Evolutionary conservation across 2,797 vertebrate genomes (phyloP), one percentile per base, ranked within the genome.

Genomic region (Premnoplex brunnescens): DNA sequence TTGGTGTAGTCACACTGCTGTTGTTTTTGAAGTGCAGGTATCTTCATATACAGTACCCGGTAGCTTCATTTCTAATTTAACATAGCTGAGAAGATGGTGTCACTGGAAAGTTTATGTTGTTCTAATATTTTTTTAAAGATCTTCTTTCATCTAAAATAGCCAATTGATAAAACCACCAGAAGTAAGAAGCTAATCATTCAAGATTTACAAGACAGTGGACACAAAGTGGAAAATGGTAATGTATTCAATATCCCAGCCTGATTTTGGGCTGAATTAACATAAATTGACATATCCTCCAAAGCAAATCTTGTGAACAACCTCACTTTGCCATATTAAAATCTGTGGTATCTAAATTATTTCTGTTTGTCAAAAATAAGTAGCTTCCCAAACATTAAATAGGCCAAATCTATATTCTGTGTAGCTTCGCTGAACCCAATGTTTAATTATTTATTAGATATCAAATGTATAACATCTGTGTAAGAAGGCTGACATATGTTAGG

Each of bases 361-460:
- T 46, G 2, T 54, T 80, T 75, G 36, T 68, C 26, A 72, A 69
- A 88, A 78, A 51, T 12, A 87, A 78, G 41, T 68, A 54, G 14
- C 34, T 88, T 89, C 75, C 55, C 48, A 89, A 62, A 72, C 48
- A 88, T n/a, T 75, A 90, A 84, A 60, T 19, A 66, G n/a, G 30
- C 12, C n/a, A 79, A 86, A 71, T 78, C 60, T 74, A 56, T 91
- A 91, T 66, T 84, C 67, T 76, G 48, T 36, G 44, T 15, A 64
- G 69, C 77, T 88, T 69, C 81, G 59, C 56, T 46, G 32, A 92
- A 76, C 54, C 46, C 32, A 64, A 44, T 54, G 76, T 76, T 97
- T 94, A 95, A 96, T 96, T 95, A 94, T 96, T 97, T 97, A 95
- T 92, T 92, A 93, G 88, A 63, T 86, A 95, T 94, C 89, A 93